Percentiles rank a stretch among this genome's conserved stretches.
Conservation (phyloP, 1,140 invertebrate species). For the Drosophila insularis region DNA sequence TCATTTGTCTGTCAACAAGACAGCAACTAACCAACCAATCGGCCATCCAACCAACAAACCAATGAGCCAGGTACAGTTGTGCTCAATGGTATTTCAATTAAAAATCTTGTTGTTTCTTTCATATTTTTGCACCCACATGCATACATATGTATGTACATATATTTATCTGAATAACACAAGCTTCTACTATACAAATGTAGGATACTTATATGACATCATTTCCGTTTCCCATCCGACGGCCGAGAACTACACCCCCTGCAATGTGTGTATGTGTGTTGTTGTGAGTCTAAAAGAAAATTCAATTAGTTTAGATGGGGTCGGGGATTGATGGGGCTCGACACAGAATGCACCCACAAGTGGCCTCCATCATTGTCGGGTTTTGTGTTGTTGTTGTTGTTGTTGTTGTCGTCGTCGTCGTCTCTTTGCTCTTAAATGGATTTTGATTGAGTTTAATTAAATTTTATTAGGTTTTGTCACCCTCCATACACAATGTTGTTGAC, state of each 20-base stretch:
- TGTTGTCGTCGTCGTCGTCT: not conserved
- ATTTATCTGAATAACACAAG: not conserved
- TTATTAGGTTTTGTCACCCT: conserved; percentile 81
- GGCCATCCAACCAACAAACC: too few species aligned
- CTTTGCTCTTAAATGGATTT: conserved; percentile 70
- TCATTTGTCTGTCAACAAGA: conserved; percentile 32
- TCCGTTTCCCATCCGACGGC: conserved; percentile 29
- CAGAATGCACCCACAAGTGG: conserved; percentile 33
- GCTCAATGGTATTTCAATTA: conserved; percentile 44
- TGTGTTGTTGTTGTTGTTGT: not conserved
- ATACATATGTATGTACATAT: too few species aligned
- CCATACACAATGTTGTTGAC: conserved; percentile 34
- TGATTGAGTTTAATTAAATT: conserved; percentile 81
- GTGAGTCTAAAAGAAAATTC: conserved; percentile 9
- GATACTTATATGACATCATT: conserved; percentile 41
- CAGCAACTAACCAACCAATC: not conserved
- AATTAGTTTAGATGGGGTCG: conserved; percentile 30
- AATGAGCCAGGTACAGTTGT: conserved; percentile 46
- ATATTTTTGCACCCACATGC: conserved; percentile 14
- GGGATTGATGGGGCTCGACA: conserved; percentile 9
- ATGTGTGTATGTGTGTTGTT: not conserved
- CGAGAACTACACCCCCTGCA: not conserved
- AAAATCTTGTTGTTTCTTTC: not conserved
- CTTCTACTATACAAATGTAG: not conserved
- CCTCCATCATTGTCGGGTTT: conserved; percentile 1